Conservation (phyloP, 2,113 vertebrate genomes). For the Lamprotornis superbus region DNA sequence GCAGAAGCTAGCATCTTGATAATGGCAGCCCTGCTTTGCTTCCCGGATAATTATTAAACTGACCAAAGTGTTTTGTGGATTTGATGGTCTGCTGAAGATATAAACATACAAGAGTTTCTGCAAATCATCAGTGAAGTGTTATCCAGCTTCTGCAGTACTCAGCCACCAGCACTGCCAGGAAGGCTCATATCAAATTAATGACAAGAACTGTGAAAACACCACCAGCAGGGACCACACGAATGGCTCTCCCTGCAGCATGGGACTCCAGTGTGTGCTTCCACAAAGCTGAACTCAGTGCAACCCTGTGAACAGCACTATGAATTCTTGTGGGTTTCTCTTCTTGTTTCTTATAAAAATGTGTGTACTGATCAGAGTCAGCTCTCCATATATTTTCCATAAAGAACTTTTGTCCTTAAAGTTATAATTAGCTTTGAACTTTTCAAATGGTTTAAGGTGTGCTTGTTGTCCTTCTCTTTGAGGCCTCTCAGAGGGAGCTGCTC, state of each 20-base stretch:
- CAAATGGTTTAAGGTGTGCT: neutral
- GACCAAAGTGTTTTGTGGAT: conserved; percentile 18
- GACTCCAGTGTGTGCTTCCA: neutral
- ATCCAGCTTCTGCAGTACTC: neutral
- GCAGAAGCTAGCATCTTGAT: conserved; percentile 1
- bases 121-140: conserved; percentile 8
- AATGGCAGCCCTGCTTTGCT: neutral
- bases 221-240: neutral
- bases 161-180: conserved; percentile 13
- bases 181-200: conserved; percentile 4
- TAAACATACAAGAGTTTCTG: conserved; percentile 37
- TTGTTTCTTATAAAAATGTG: neutral
- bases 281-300: neutral
- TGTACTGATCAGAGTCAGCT: neutral
- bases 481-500: neutral
- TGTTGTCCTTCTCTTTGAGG: neutral
- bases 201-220: neutral
- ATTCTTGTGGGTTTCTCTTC: neutral
- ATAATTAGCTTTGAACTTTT: neutral
- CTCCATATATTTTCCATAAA: neutral
- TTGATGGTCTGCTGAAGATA: conserved; percentile 73
- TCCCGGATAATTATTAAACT: conserved; percentile 2
- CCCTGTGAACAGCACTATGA: neutral
- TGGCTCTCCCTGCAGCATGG: neutral
- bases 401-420: neutral